Evolutionary conservation across 2,888 invertebrate genomes (phyloP).

Genomic region (Mythimna lalbum): DNA sequence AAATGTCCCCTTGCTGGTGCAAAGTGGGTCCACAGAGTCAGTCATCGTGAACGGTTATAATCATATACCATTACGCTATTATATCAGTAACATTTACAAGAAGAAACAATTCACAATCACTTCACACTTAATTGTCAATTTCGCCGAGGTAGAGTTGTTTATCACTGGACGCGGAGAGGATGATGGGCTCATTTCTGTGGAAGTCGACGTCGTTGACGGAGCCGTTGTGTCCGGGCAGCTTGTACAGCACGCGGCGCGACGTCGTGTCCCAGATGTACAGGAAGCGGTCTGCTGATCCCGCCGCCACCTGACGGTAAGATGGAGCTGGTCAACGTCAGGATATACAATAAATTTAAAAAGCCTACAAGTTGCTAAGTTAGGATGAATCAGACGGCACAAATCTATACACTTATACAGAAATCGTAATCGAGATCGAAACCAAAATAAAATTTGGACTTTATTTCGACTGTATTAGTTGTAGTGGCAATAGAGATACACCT

Average conservation of each 20-base stretch:
- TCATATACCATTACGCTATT: too few relatives aligned
- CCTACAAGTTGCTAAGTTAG: too few relatives aligned
- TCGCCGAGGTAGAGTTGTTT: conserved; percentile 99
- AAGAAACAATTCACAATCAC: conserved; percentile 3
- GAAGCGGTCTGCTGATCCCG: conserved; percentile 98
- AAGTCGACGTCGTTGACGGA: conserved; percentile 99
- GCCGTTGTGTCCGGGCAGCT: conserved; percentile 99
- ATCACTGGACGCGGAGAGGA: conserved; percentile 98
- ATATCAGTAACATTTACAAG: conserved; percentile 1
- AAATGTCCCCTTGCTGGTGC: too few relatives aligned
- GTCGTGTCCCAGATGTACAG: conserved; percentile 99
- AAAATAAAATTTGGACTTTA: too few relatives aligned
- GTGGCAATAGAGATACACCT: too few relatives aligned
- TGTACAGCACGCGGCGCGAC: conserved; percentile 97
- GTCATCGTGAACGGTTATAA: too few relatives aligned
- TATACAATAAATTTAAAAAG: too few relatives aligned
- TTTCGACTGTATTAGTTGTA: too few relatives aligned
- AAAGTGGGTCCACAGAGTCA: too few relatives aligned
- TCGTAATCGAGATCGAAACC: too few relatives aligned
- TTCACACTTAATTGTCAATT: conserved; percentile 91
- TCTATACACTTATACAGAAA: too few relatives aligned
- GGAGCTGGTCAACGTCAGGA: background rate
- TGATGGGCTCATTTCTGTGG: conserved; percentile 98
- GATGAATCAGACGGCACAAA: too few relatives aligned
- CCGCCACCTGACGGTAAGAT: conserved; percentile 87